Evolutionary conservation across 1,140 invertebrate species (phyloP).

Genomic region (Drosophila nikananu): DNA sequence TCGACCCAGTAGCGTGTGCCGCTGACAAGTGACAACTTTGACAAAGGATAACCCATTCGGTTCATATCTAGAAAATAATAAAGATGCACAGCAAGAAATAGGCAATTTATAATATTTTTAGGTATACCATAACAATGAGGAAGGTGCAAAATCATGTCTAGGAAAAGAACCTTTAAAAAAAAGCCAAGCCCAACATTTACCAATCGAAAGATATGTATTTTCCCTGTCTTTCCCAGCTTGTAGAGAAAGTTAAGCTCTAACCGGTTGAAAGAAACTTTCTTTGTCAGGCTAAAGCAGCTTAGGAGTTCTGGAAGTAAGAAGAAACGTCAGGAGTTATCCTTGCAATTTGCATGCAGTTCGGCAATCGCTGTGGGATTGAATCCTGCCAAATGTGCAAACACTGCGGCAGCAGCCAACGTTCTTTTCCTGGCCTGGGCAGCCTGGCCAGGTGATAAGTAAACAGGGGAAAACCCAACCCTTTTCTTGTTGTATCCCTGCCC

Average conservation of each 20-base stretch:
- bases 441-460: constrained; percentile 74
- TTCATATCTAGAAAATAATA: not conserved
- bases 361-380: constrained; percentile 51
- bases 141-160: not conserved
- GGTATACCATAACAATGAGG: too few relatives aligned
- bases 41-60: constrained; percentile 14
- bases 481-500: not conserved
- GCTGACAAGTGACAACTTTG: constrained; percentile 55
- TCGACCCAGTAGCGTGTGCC: constrained; percentile 18
- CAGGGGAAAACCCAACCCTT: constrained; percentile 38
- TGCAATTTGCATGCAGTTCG: constrained; percentile 56
- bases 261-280: not conserved
- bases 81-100: not conserved
- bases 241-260: not conserved
- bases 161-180: too few relatives aligned
- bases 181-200: too few relatives aligned
- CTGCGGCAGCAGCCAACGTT: constrained; percentile 36
- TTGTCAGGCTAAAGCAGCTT: not conserved
- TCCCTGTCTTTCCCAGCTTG: not conserved
- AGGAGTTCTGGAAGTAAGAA: not conserved
- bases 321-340: not conserved
- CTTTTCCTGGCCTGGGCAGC: constrained; percentile 29
- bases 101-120: too few relatives aligned
- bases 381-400: constrained; percentile 70
- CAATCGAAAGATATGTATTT: not conserved